Evolutionary conservation across 2,888 invertebrate genomes (phyloP).

Genomic region (Lordiphosa fenestrarum): DNA sequence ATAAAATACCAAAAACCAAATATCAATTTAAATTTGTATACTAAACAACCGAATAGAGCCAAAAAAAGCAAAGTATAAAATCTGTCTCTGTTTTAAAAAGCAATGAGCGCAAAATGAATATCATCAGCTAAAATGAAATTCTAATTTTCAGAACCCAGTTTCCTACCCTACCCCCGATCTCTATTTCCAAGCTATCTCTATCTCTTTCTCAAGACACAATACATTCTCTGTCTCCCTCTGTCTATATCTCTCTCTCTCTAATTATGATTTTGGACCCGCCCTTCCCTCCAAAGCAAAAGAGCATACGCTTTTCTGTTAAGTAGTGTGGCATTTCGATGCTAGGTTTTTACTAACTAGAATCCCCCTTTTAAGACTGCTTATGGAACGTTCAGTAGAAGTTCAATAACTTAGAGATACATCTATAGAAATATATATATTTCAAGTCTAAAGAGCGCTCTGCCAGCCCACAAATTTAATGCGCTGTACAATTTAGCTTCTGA

Average conservation of each 20-base stretch:
- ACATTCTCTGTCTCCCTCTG: not conserved
- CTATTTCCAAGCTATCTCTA: conserved; percentile 25
- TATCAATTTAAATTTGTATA: conserved; percentile 38
- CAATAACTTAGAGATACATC: conserved; percentile 27
- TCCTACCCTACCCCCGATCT: conserved; percentile 26
- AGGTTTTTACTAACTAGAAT: conserved; percentile 48
- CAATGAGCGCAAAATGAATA: conserved; percentile 65
- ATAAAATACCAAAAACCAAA: conserved; percentile 75
- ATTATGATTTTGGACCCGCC: conserved; percentile 1
- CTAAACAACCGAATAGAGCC: conserved; percentile 23
- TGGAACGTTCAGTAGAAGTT: conserved; percentile 44
- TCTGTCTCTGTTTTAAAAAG: conserved; percentile 38
- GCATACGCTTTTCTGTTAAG: conserved; percentile 48
- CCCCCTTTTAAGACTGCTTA: conserved; percentile 28
- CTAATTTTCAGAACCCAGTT: conserved; percentile 36
- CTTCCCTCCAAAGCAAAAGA: conserved; percentile 35
- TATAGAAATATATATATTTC: conserved; percentile 50
- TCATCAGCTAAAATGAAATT: conserved; percentile 58
- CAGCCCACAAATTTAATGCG: conserved; percentile 66
- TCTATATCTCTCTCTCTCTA: no score
- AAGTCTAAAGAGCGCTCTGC: conserved; percentile 67
- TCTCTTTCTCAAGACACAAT: conserved; percentile 13
- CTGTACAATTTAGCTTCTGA: conserved; percentile 65
- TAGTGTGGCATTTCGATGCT: conserved; percentile 60
- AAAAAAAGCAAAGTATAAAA: conserved; percentile 34